Evolutionary conservation across 1,140 invertebrate genomes (phyloP).

Genomic region (Sesamia nonagrioides): DNA sequence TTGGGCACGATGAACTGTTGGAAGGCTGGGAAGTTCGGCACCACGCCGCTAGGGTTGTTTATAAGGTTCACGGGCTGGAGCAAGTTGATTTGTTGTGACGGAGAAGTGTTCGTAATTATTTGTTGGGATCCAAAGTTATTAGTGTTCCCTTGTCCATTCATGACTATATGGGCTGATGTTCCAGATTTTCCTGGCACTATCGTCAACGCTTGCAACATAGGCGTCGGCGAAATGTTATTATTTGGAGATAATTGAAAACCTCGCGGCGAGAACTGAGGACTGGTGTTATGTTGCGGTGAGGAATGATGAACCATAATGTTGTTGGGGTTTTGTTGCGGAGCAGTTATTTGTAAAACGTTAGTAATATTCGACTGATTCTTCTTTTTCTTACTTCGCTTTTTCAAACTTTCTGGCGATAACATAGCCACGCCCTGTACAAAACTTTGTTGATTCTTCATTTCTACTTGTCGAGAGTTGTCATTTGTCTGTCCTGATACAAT

Average conservation of each 20-base stretch:
- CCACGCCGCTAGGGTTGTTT: conserved; percentile 91
- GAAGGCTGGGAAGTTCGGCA: conserved; percentile 93
- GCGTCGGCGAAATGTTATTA: conserved; percentile 88
- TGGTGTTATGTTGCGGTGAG: conserved; percentile 87
- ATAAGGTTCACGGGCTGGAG: conserved; percentile 93
- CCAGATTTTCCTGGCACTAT: conserved; percentile 93
- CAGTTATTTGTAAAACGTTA: conserved; percentile 91
- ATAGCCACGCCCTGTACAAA: conserved; percentile 88
- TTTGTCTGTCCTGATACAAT: conserved; percentile 88
- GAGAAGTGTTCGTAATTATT: conserved; percentile 91
- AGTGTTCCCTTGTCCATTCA: conserved; percentile 90
- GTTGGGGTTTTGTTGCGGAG: conserved; percentile 88
- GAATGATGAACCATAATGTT: conserved; percentile 83
- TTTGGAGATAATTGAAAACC: conserved; percentile 90
- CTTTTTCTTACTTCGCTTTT: conserved; percentile 92
- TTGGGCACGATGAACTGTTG: conserved; percentile 95
- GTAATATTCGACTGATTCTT: conserved; percentile 92
- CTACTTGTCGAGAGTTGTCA: conserved; percentile 73
- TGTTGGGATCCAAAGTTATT: conserved; percentile 90
- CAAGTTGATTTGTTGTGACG: conserved; percentile 92
- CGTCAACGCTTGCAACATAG: conserved; percentile 92
- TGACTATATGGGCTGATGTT: conserved; percentile 90
- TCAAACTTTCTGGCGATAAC: conserved; percentile 90
- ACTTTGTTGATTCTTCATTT: conserved; percentile 83
- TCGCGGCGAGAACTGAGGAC: conserved; percentile 89